Base-by-base conservation (phyloP, 2,888 invertebrate genomes). In the Scelioninae gen. 1 region DNA sequence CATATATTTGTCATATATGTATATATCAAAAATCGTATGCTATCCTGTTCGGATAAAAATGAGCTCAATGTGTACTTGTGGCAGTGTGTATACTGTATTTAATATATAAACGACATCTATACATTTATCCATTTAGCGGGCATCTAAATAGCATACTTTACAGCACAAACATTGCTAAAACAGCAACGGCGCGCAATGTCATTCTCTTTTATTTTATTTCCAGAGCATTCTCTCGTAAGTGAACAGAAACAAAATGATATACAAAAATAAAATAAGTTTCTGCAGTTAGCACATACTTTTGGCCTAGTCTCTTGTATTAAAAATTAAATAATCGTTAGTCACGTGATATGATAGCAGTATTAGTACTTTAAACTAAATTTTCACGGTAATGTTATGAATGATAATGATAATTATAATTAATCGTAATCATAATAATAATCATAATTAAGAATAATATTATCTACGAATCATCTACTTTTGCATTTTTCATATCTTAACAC, bases 271-370 rank as follows among this genome's bases (percentile, higher is more conserved):
- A 66, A 38, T 11, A 51, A 56, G 58, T 75, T 63, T 58, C 78
- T 75, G 71, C 53, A 51, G 62, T 81, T 77, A 81, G 60, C 76
- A 68, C 74, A 72, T 72, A 83, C 71, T 72, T 83, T 83, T 77
- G 77, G 81, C 75, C 79, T 80, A 83, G 68, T 80, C 77, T 80
- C 60, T 82, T 69, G 76, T 47, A 69, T 86, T 86, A 86, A 87
- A 86, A n/a, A n/a, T n/a, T n/a, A n/a, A n/a, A n/a, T 84, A 86
- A 74, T 71, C 65, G 80, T 81, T 86, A 85, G 82, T 83, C 83
- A 75, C 77, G 77, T 85, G 84, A 85, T 82, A 80, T 83, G 72
- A 68, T 85, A 84, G 81, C 62, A 82, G 53, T 79, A 75, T 83
- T 82, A 85, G 84, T 84, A 84, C 58, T 74, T 84, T 82, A 86